These are phyloP conservation scores for Yponomeuta sedellus DNA, from an alignment of 2,888 invertebrate genomes.

Conservation along the genomic window DNA sequence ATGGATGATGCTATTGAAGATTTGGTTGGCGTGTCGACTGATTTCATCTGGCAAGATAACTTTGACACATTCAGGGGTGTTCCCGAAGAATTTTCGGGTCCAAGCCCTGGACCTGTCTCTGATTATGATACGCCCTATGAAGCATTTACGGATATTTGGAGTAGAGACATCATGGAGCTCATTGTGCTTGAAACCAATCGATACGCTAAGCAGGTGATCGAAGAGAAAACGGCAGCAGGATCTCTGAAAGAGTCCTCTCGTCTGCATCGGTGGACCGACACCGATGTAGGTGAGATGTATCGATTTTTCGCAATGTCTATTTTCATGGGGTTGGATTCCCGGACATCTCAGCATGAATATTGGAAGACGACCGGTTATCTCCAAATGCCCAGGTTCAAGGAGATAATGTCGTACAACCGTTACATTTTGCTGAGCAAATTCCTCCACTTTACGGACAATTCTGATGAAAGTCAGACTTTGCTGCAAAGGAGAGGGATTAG, in stretches of 20 bases:
- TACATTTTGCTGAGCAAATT: conserved; percentile 25
- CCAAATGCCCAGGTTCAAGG: conserved; percentile 21
- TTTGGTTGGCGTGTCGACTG: conserved; percentile 6
- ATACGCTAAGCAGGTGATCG: conserved; percentile 27
- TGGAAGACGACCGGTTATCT: conserved; percentile 21
- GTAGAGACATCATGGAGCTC: conserved; percentile 23
- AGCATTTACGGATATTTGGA: conserved; percentile 25
- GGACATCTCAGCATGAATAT: conserved; percentile 22
- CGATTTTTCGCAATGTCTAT: conserved; percentile 24
- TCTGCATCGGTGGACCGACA: conserved; percentile 24
- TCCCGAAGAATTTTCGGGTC: conserved; percentile 25
- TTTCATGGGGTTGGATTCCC: conserved; percentile 24
- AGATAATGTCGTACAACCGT: conserved; percentile 23
- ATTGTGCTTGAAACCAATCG: conserved; percentile 27
- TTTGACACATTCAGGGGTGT: conserved; percentile 25
- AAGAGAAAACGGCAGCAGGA: conserved; percentile 13
- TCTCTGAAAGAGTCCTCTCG: conserved; percentile 21
- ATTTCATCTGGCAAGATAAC: conserved; percentile 15
- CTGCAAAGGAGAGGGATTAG: conserved; percentile 10
- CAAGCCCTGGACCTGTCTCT: conserved; percentile 24
- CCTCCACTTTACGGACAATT: conserved; percentile 24
- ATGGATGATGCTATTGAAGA: conserved; percentile 25
- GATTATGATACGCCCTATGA: conserved; percentile 25
- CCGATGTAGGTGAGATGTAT: conserved; percentile 24
- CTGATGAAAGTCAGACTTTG: conserved; percentile 14